Percentiles rank a stretch among this genome's conserved stretches.
Evolutionary conservation across 2,113 vertebrate species (phyloP).

Genomic region (Thinocorus orbignyianus): DNA sequence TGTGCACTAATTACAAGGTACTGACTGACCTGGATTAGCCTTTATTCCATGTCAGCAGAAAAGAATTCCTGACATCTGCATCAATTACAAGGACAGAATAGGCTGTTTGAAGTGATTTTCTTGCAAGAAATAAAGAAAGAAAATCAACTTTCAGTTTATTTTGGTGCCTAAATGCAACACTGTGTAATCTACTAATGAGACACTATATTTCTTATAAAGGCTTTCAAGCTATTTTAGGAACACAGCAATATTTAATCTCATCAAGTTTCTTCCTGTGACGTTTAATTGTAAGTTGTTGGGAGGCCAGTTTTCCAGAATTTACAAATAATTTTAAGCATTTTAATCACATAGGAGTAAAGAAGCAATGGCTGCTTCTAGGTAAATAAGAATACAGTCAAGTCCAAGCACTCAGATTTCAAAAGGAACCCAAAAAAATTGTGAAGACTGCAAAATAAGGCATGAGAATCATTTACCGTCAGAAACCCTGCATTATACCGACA

Average conservation of each 20-base stretch:
- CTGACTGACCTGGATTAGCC: constrained; percentile 66
- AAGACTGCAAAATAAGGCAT: not conserved
- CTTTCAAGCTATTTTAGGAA: not conserved
- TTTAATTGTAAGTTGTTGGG: not conserved
- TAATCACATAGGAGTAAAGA: not conserved
- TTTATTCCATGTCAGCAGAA: constrained; percentile 56
- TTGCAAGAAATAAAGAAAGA: constrained; percentile 19
- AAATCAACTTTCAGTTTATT: constrained; percentile 12
- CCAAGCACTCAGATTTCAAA: not conserved
- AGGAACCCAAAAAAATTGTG: not conserved
- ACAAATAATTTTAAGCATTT: not conserved
- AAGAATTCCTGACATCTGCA: constrained; percentile 71
- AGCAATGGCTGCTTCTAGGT: not conserved
- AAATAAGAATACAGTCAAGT: not conserved
- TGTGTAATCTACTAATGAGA: not conserved
- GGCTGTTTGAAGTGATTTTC: constrained; percentile 17
- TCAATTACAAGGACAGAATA: constrained; percentile 47
- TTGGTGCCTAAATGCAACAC: not conserved
- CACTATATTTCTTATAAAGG: not conserved
- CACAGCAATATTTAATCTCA: not conserved
- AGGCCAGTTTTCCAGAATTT: not conserved
- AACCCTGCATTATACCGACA: not conserved
- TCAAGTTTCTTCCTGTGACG: not conserved
- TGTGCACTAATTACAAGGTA: constrained; percentile 67
- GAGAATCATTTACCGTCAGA: not conserved